These are phyloP conservation scores for Orthosia gracilis DNA, from an alignment of 2,888 invertebrate species.

Conservation along the genomic window DNA sequence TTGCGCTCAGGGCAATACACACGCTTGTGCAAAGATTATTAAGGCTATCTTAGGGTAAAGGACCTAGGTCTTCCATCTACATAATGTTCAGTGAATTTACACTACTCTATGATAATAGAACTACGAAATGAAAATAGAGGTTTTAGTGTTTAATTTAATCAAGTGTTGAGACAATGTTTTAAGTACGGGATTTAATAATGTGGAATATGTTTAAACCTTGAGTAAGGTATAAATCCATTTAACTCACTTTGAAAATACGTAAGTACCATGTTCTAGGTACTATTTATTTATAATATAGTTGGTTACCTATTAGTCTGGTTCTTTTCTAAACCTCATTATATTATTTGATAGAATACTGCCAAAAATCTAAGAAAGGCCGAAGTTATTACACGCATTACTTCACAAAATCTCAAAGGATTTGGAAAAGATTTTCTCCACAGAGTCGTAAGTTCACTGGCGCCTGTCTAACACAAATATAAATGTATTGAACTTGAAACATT, in stretches of 20 bases:
- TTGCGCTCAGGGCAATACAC: constrained; percentile 38
- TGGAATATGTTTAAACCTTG: not conserved
- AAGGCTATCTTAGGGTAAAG: constrained; percentile 40
- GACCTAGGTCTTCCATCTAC: constrained; percentile 33
- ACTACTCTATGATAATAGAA: constrained; percentile 7
- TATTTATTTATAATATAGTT: not conserved
- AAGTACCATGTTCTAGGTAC: too few species aligned
- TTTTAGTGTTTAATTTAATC: constrained; percentile 18
- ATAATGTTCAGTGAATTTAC: constrained; percentile 21
- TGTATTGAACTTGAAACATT: constrained; percentile 24
- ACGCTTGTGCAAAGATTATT: constrained; percentile 41
- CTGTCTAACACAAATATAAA: constrained; percentile 12
- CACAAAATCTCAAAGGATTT: constrained; percentile 44
- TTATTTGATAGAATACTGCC: constrained; percentile 23
- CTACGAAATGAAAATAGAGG: constrained; percentile 14
- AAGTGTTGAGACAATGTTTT: not conserved
- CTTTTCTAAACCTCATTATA: constrained; percentile 7
- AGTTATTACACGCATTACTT: constrained; percentile 42
- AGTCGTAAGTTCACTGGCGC: constrained; percentile 10
- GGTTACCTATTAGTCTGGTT: not conserved
- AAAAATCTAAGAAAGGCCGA: constrained; percentile 15
- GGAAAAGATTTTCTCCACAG: constrained; percentile 22
- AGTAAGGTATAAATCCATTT: not conserved
- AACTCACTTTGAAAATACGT: not conserved
- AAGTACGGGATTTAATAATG: not conserved